Evolutionary conservation across 2,888 invertebrate species (phyloP), one percentile per base, ranked within the genome.

Genomic region (Megastigmus dorsalis): DNA sequence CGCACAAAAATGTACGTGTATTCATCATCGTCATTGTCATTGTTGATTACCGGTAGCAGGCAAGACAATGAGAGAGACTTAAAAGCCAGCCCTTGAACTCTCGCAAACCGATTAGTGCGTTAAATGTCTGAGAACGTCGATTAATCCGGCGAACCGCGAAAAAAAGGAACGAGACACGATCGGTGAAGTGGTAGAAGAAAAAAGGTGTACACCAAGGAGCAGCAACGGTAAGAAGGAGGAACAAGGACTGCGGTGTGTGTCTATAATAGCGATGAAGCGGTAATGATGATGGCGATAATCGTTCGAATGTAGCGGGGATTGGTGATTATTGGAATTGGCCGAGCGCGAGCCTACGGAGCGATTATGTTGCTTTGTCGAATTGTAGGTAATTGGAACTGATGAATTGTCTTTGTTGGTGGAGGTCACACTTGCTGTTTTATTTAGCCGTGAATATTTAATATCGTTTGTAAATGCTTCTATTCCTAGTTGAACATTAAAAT

Each of bases 51-150:
- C 15, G 33, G 15, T 7, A 30, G 30, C 18, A 9, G 7, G 7
- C 15, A 10, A 60, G 13, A 48, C 45, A 60, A 60, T 30, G 20
- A 18, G 4, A 18, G 13, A 52, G n/a, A n/a, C n/a, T 28, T 52
- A 52, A 5, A n/a, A 23, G 20, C 33, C 20, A 63, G 23, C 50
- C 63, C 50, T 63, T 63, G 50, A 63, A 50, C 63, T 63, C 38
- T 33, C 3, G 6, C 3, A 30, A 36, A 55, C 18, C 10, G 36
- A 36, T 23, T 3, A 59, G n/a, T 10, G 28, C 10, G 23, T 18
- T 18, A 3, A 23, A 10, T 28, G 52, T 28, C n/a, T 28, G 30
- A 52, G 30, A 52, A 28, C 28, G 28, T 3, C 45, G 28, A 50
- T 28, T 7, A 38, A 54, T 41, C 10, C 54, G 52, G 26, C 38